Conservation (phyloP, 2,888 invertebrate genomes). For the Polymixis flavicincta region DNA sequence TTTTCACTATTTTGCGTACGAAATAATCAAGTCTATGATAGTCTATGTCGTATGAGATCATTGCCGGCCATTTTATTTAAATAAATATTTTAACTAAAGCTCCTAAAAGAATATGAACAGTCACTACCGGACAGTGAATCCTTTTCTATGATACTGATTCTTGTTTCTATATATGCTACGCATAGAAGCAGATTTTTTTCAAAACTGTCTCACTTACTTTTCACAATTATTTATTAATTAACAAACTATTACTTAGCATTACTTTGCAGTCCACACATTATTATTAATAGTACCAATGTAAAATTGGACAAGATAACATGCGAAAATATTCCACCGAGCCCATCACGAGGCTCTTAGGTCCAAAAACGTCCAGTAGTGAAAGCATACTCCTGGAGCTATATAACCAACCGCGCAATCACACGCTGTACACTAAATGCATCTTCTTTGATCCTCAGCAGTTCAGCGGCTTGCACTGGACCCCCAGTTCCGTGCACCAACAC, state of each 20-base stretch:
- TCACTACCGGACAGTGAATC: slow-evolving; percentile 45
- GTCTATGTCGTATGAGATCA: slow-evolving; percentile 80
- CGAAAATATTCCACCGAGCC: not conserved
- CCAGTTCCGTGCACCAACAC: slow-evolving; percentile 96
- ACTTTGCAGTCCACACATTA: not conserved
- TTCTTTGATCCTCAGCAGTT: slow-evolving; percentile 50
- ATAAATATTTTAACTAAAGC: slow-evolving; percentile 68
- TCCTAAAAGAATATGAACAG: slow-evolving; percentile 47
- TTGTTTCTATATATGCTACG: not conserved
- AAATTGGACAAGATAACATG: not conserved
- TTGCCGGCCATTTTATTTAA: slow-evolving; percentile 71
- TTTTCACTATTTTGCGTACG: slow-evolving; percentile 7
- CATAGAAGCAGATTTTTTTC: not conserved
- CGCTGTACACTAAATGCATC: slow-evolving; percentile 72
- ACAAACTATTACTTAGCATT: not conserved
- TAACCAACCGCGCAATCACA: slow-evolving; percentile 55
- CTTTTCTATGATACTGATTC: not conserved
- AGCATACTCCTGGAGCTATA: slow-evolving; percentile 54
- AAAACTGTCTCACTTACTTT: not conserved
- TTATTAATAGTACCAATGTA: not conserved
- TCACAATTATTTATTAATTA: not conserved
- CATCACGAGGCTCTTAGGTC: not conserved
- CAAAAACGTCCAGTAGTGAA: slow-evolving; percentile 51
- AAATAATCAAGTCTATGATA: slow-evolving; percentile 62
- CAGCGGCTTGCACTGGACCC: slow-evolving; percentile 94